A percentile compares a stretch with the other conserved stretches of the same genome.
These are phyloP conservation scores for Elmis aenea DNA, from an alignment of 2,888 invertebrate genomes.

Conservation along the genomic window DNA sequence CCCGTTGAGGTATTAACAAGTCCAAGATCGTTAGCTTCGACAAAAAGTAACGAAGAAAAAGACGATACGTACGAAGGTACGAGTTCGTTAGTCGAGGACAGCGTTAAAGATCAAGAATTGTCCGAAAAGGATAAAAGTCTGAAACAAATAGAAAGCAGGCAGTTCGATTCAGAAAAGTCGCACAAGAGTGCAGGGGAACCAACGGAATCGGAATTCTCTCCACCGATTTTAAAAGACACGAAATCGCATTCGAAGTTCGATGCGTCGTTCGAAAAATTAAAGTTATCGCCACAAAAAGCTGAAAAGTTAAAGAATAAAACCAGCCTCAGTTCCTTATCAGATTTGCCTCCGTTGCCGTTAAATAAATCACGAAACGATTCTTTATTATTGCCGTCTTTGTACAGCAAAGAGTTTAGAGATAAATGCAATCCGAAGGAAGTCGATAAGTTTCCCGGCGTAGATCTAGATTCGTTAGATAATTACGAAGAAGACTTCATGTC, in stretches of 20 bases:
- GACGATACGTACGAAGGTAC: constrained; percentile 37
- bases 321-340: constrained; percentile 35
- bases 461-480: constrained; percentile 32
- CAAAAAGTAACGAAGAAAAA: constrained; percentile 9
- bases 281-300: constrained; percentile 27
- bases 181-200: constrained; percentile 7
- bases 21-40: constrained; percentile 1
- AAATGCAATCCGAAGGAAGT: constrained; percentile 35
- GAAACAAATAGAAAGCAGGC: not conserved
- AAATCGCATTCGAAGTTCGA: constrained; percentile 21
- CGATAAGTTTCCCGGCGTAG: constrained; percentile 38
- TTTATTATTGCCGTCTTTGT: constrained; percentile 39
- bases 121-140: constrained; percentile 16
- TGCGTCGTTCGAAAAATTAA: constrained; percentile 17
- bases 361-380: constrained; percentile 36
- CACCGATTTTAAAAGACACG: constrained; percentile 26
- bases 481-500: constrained; percentile 45
- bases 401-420: constrained; percentile 41
- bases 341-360: constrained; percentile 37
- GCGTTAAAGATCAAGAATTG: constrained; percentile 8
- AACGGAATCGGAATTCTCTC: constrained; percentile 19
- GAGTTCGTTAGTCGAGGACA: constrained; percentile 36
- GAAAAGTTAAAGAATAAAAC: constrained; percentile 36
- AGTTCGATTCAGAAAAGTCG: constrained; percentile 3
- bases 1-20: not conserved